These are phyloP conservation scores for Sarcophaga caerulescens DNA, from an alignment of 2,888 invertebrate genomes.

Conservation along the genomic window DNA sequence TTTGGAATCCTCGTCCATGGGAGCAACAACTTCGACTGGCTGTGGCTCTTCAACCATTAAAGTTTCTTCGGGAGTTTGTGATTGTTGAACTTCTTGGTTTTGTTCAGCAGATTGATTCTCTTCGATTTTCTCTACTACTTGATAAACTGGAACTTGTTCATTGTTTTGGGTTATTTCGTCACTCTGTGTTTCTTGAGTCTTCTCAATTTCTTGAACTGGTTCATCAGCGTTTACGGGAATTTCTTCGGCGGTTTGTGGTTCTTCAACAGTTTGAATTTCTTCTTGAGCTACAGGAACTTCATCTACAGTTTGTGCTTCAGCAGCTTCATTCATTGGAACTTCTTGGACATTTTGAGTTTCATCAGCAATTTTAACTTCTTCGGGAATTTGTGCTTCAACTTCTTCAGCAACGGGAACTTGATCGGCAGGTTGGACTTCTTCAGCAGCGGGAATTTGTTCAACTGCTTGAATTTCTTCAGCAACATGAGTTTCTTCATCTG, in stretches of 20 bases:
- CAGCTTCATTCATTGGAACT: not conserved
- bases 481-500: constrained; percentile 1
- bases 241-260: not conserved
- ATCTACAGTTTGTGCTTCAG: constrained; percentile 49
- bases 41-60: constrained; percentile 41
- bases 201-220: constrained; percentile 19
- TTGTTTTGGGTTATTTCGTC: not conserved
- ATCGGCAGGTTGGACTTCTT: constrained; percentile 37
- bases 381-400: constrained; percentile 34
- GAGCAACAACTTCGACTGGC: not conserved
- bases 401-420: not conserved
- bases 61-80: constrained; percentile 38
- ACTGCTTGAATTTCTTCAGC: not conserved
- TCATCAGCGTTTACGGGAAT: constrained; percentile 18
- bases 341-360: constrained; percentile 13
- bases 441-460: constrained; percentile 22
- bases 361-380: constrained; percentile 40
- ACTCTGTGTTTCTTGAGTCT: not conserved
- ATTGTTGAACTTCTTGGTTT: constrained; percentile 26
- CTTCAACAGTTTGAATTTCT: not conserved
- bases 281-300: constrained; percentile 14
- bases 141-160: constrained; percentile 35
- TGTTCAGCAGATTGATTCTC: constrained; percentile 4
- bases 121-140: not conserved
- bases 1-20: constrained; percentile 5